These are phyloP conservation scores for Parnassius glacialis DNA, from an alignment of 2,888 invertebrate species.

Conservation along the genomic window DNA sequence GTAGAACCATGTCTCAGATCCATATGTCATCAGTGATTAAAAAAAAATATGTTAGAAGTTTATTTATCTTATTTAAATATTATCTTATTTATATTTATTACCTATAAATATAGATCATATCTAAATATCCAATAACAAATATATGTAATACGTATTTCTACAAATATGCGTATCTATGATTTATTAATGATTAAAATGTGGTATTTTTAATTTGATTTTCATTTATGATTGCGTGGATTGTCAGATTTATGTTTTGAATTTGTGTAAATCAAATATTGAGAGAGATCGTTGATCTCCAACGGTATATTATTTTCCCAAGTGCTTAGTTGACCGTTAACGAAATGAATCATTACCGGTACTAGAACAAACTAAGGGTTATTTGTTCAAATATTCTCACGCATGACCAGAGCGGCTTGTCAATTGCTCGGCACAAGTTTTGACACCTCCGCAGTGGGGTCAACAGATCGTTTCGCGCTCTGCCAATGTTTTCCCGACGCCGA, in stretches of 20 bases:
- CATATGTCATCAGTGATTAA: too few relatives aligned
- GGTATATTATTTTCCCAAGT: conserved; percentile 62
- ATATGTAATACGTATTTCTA: conserved; percentile 1
- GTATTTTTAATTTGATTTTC: conserved; percentile 32
- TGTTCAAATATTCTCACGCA: conserved; percentile 79
- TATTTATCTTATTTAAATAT: too few relatives aligned
- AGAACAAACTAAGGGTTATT: conserved; percentile 72
- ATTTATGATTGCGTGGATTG: conserved; percentile 29
- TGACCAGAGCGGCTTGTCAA: conserved; percentile 63
- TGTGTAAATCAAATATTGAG: conserved; percentile 56
- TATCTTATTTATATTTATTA: too few relatives aligned
- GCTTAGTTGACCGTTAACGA: conserved; percentile 69
- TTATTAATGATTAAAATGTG: conserved; percentile 36
- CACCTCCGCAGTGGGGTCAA: conserved; percentile 68
- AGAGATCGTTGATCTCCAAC: conserved; percentile 59
- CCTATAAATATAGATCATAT: too few relatives aligned
- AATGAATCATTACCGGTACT: conserved; percentile 76
- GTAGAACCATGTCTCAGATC: too few relatives aligned
- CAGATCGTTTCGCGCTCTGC: conserved; percentile 60
- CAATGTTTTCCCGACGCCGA: conserved; percentile 63
- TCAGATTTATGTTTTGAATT: conserved; percentile 47
- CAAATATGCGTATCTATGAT: conserved; percentile 28
- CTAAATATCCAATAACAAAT: too few relatives aligned
- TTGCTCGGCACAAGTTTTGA: conserved; percentile 68
- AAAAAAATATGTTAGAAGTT: too few relatives aligned